Conservation (phyloP, 2,888 invertebrate species). For the Zygogramma bicolorata region DNA sequence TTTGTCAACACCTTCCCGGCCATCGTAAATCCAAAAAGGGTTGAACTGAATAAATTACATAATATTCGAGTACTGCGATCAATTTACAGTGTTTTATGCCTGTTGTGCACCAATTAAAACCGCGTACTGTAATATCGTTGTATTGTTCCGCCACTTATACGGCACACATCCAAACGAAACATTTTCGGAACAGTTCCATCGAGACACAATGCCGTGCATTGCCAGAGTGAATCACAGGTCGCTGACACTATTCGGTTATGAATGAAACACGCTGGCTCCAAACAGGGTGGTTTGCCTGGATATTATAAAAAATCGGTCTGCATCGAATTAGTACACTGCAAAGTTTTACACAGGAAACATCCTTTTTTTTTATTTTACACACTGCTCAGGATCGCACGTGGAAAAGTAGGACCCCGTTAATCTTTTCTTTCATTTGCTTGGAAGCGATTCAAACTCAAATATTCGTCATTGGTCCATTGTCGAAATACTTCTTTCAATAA, state of each 20-base stretch:
- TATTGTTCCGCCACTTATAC: constrained; percentile 45
- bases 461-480: no score
- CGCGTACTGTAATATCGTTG: constrained; percentile 38
- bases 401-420: no score
- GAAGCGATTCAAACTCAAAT: no score
- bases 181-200: not conserved
- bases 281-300: not conserved
- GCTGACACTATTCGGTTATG: not conserved
- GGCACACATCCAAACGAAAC: constrained; percentile 3
- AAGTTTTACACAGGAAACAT: no score
- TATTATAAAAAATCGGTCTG: no score
- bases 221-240: not conserved
- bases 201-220: not conserved
- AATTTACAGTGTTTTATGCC: constrained; percentile 49
- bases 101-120: constrained; percentile 38
- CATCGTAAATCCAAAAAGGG: constrained; percentile 52
- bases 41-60: constrained; percentile 52
- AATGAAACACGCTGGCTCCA: not conserved
- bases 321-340: no score
- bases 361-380: no score
- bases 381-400: no score
- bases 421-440: no score
- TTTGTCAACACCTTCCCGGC: constrained; percentile 49
- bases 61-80: constrained; percentile 49
- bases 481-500: no score